These are phyloP conservation scores for Aproaerema taeniolella DNA, from an alignment of 2,888 invertebrate species.

Conservation along the genomic window DNA sequence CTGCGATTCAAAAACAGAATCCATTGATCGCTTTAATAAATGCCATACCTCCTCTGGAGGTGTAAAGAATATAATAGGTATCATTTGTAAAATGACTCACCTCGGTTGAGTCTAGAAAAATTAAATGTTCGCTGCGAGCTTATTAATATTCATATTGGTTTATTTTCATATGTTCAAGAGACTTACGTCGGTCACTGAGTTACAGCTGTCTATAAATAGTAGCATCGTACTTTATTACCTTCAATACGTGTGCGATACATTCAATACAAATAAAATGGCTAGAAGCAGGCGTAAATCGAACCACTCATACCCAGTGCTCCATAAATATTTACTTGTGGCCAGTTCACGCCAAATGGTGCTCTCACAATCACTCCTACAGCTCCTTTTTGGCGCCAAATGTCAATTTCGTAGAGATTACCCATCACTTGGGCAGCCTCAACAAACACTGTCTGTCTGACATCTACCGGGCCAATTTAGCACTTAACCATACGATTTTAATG, in stretches of 20 bases:
- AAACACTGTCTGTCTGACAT: constrained; percentile 28
- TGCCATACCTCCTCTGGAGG: neutral
- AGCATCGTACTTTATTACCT: neutral
- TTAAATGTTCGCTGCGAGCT: neutral
- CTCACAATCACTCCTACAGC: constrained; percentile 47
- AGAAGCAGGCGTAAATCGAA: constrained; percentile 12
- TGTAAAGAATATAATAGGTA: constrained; percentile 2
- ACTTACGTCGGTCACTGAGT: neutral
- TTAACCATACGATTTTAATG: constrained; percentile 35
- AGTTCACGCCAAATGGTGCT: constrained; percentile 49
- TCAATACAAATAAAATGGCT: constrained; percentile 1
- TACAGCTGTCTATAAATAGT: constrained; percentile 3
- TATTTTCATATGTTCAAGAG: neutral
- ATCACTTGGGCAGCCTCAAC: constrained; percentile 39
- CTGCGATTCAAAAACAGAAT: neutral
- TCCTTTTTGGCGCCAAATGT: constrained; percentile 62
- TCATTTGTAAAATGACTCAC: constrained; percentile 7
- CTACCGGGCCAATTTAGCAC: constrained; percentile 28
- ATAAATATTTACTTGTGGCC: constrained; percentile 54
- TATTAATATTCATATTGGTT: constrained; percentile 6
- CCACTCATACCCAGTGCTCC: constrained; percentile 41
- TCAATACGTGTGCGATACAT: constrained; percentile 1
- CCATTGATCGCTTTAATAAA: constrained; percentile 4
- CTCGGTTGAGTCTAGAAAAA: constrained; percentile 1
- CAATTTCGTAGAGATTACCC: constrained; percentile 62